Conservation (phyloP, 30 jellyfish, hydroid and myxozoan genomes). For the Aurelia sp. region DNA sequence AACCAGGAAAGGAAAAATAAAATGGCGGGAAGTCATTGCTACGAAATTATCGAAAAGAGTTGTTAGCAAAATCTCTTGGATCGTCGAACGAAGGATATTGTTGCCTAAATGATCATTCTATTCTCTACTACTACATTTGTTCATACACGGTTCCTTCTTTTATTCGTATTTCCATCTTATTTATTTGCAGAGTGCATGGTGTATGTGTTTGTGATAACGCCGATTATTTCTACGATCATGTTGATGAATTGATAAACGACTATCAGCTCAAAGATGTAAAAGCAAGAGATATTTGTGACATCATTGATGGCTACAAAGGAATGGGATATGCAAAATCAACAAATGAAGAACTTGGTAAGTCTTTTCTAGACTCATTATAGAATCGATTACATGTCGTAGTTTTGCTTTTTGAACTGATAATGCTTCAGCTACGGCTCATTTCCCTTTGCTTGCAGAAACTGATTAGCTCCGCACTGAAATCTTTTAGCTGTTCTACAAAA, state of each 20-base stretch:
- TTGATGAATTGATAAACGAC: constrained; percentile 51
- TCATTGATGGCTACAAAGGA: constrained; percentile 83
- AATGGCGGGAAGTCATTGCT: too few relatives aligned
- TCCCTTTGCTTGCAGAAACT: too few relatives aligned
- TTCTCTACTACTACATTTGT: too few relatives aligned
- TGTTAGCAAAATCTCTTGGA: too few relatives aligned
- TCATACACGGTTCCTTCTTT: too few relatives aligned
- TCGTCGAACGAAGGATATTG: too few relatives aligned
- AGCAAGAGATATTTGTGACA: constrained; percentile 72
- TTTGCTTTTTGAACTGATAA: not conserved
- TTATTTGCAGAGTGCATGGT: constrained; percentile 74
- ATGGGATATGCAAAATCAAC: constrained; percentile 81
- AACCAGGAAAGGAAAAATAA: too few relatives aligned
- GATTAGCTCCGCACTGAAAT: too few relatives aligned
- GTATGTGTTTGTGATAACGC: constrained; percentile 81
- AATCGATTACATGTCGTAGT: too few relatives aligned
- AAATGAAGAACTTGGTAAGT: constrained; percentile 84
- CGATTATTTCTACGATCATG: constrained; percentile 67
- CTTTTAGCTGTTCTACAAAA: too few relatives aligned
- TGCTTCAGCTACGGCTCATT: not conserved
- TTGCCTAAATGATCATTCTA: too few relatives aligned
- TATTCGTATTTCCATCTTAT: not conserved
- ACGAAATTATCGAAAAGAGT: too few relatives aligned
- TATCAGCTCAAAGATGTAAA: constrained; percentile 56
- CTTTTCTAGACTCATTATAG: not conserved